Conservation (phyloP, 2,888 invertebrate species). For the Smittia sp. region DNA sequence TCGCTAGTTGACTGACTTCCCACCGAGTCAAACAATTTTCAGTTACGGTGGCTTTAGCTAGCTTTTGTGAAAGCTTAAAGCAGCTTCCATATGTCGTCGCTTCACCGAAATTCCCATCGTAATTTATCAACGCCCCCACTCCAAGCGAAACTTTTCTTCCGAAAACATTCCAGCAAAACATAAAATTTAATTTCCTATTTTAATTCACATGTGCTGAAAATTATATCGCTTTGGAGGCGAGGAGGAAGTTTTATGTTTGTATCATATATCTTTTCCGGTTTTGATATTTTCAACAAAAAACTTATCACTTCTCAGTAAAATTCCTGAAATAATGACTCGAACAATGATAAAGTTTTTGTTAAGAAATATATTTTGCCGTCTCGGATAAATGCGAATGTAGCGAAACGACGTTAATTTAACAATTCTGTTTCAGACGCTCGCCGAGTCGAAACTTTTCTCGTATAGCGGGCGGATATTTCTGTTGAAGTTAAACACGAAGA, state of each 20-base stretch:
- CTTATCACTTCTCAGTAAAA: constrained; percentile 18
- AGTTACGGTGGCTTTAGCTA: too few species aligned
- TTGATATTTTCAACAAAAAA: constrained; percentile 10
- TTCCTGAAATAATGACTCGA: constrained; percentile 12
- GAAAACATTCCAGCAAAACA: constrained; percentile 7
- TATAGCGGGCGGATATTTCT: background rate
- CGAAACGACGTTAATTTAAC: constrained; percentile 7
- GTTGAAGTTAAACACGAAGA: background rate
- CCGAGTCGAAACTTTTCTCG: background rate
- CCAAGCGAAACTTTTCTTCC: background rate
- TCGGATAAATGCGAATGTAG: background rate
- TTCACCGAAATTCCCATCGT: too few species aligned
- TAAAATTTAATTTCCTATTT: constrained; percentile 25
- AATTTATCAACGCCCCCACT: background rate
- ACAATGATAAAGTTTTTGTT: constrained; percentile 30
- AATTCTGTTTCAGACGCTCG: background rate
- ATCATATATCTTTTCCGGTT: constrained; percentile 27
- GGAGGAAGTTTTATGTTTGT: constrained; percentile 19
- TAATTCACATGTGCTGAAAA: constrained; percentile 26
- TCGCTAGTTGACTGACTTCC: too few species aligned
- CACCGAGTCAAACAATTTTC: too few species aligned
- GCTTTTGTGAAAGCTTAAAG: too few species aligned
- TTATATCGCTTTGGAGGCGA: constrained; percentile 12
- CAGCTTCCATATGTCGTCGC: too few species aligned
- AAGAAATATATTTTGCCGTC: constrained; percentile 7